phyloP scores from a whole-genome alignment of 2,888 invertebrate genomes.

The Agrypnus murinus region DNA sequence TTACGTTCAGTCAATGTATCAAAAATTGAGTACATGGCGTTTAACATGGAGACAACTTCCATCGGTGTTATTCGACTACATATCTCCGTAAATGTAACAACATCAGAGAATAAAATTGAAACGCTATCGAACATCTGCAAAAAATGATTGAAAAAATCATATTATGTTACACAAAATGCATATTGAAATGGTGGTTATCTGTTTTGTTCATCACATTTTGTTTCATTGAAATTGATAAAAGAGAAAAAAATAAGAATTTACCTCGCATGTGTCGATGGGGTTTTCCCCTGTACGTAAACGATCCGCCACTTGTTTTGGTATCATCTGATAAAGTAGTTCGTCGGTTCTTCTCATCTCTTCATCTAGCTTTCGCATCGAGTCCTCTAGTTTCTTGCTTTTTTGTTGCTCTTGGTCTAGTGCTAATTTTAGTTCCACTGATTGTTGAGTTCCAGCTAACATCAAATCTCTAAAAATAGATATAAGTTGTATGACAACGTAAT shows the following conservation, averaged over 20 bases:
- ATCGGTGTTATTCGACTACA: slow-evolving; percentile 96
- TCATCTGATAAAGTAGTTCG: slow-evolving; percentile 97
- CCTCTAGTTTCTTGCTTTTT: slow-evolving; percentile 96
- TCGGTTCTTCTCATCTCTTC: slow-evolving; percentile 97
- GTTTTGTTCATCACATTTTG: neutral
- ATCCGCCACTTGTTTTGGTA: slow-evolving; percentile 98
- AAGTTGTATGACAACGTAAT: no score
- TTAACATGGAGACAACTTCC: slow-evolving; percentile 98
- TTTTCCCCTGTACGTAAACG: slow-evolving; percentile 94
- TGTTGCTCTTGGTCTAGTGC: slow-evolving; percentile 97
- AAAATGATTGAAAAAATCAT: slow-evolving; percentile 32
- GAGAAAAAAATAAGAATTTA: slow-evolving; percentile 66
- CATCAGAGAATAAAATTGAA: slow-evolving; percentile 97
- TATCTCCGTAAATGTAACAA: slow-evolving; percentile 98
- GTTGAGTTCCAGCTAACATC: slow-evolving; percentile 97
- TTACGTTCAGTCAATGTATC: slow-evolving; percentile 95
- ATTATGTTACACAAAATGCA: neutral
- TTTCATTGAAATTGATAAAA: no score
- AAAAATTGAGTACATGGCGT: slow-evolving; percentile 98
- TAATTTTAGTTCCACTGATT: slow-evolving; percentile 95
- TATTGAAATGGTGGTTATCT: no score
- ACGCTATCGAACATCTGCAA: slow-evolving; percentile 95
- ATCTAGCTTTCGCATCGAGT: slow-evolving; percentile 96
- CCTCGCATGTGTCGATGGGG: slow-evolving; percentile 97
- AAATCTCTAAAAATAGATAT: slow-evolving; percentile 79